These are phyloP conservation scores for Aporophyla lueneburgensis DNA, from an alignment of 2,888 invertebrate species.

Conservation along the genomic window DNA sequence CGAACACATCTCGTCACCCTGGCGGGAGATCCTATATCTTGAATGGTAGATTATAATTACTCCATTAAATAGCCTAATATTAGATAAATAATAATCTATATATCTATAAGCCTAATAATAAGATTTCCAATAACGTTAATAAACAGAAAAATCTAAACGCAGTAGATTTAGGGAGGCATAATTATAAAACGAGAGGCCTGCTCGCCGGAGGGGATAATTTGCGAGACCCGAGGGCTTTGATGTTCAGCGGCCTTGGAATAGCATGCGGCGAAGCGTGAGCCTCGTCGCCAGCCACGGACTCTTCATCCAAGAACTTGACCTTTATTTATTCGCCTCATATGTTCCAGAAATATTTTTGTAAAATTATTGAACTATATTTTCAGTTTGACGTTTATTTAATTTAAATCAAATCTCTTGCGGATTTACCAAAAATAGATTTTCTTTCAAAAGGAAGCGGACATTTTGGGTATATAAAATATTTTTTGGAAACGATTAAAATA, in stretches of 20 bases:
- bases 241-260: constrained; percentile 85
- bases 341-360: constrained; percentile 2
- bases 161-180: constrained; percentile 73
- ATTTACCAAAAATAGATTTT: background rate
- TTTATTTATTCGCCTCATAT: constrained; percentile 77
- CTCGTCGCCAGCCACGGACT: constrained; percentile 68
- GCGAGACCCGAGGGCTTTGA: constrained; percentile 82
- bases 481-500: too few species aligned
- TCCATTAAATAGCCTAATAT: too few species aligned
- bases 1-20: too few species aligned
- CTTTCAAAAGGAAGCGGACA: too few species aligned
- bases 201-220: constrained; percentile 84
- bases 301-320: constrained; percentile 83
- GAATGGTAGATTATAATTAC: background rate
- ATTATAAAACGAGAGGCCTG: constrained; percentile 70
- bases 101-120: too few species aligned
- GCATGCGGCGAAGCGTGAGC: constrained; percentile 79
- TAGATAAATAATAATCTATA: too few species aligned
- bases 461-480: too few species aligned
- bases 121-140: constrained; percentile 40
- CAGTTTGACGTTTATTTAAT: background rate
- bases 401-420: background rate
- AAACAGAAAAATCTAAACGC: constrained; percentile 52
- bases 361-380: background rate
- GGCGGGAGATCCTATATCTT: too few species aligned